Percentiles rank a stretch among this genome's conserved stretches.
Evolutionary conservation across 2,113 vertebrate species (phyloP).

Genomic region (Sphaerodactylus townsendi): DNA sequence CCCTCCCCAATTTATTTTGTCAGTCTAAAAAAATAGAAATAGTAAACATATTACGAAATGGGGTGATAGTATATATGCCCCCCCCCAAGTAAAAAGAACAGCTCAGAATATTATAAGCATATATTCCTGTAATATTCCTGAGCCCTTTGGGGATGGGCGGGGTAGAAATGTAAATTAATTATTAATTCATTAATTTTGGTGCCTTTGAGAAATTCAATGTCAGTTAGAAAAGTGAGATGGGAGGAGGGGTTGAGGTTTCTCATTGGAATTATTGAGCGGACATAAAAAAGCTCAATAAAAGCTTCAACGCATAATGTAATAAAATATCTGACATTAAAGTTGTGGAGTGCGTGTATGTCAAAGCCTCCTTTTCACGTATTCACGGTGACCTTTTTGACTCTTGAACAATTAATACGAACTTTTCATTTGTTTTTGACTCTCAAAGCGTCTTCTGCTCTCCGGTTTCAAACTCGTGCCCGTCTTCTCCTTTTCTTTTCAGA

Average conservation of each 20-base stretch:
- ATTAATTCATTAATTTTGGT: no score
- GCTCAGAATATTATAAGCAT: neutral
- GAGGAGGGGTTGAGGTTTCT: neutral
- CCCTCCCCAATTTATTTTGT: neutral
- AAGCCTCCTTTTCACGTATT: no score
- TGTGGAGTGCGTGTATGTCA: neutral
- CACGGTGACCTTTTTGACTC: neutral
- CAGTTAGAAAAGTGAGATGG: neutral
- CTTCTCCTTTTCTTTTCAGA: constrained; percentile 67
- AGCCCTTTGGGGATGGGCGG: no score
- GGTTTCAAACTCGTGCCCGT: neutral
- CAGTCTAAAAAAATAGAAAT: no score
- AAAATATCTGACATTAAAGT: neutral
- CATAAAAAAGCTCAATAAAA: neutral
- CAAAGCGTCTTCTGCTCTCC: constrained; percentile 36
- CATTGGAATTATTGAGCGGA: neutral
- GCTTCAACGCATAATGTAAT: neutral
- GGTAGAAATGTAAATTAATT: no score
- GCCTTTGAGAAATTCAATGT: neutral
- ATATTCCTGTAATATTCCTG: neutral
- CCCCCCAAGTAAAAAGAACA: no score
- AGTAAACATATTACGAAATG: no score
- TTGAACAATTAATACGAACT: neutral
- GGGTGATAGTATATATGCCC: no score
- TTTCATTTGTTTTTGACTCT: constrained; percentile 20